These are phyloP conservation scores for Tamias sibiricus DNA, from an alignment of 2,113 vertebrate species.

Conservation along the genomic window DNA sequence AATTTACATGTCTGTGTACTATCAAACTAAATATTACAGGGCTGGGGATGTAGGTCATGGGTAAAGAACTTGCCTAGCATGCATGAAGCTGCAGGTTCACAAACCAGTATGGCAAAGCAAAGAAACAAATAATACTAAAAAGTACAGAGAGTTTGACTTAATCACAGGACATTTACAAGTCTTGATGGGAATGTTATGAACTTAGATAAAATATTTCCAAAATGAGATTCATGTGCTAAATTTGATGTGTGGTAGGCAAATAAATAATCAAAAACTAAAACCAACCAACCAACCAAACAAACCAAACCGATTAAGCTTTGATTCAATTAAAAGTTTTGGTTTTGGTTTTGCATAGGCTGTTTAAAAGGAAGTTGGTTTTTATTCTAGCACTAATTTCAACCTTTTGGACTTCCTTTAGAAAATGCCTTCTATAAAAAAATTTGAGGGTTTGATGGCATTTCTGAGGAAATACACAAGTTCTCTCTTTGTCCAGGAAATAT, in stretches of 20 bases:
- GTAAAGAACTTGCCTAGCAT: no score
- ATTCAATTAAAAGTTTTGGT: slow-evolving; percentile 50
- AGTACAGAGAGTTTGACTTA: background rate
- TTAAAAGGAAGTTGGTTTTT: slow-evolving; percentile 42
- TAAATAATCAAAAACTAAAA: background rate
- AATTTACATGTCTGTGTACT: background rate
- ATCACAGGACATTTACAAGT: slow-evolving; percentile 24
- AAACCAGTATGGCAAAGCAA: no score
- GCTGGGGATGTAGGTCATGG: no score
- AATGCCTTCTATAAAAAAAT: slow-evolving; percentile 28
- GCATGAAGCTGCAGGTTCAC: no score
- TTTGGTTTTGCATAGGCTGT: background rate
- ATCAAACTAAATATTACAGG: background rate
- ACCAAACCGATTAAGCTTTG: background rate
- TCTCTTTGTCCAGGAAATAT: background rate
- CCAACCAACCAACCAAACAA: no score
- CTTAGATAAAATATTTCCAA: slow-evolving; percentile 17
- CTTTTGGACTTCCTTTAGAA: slow-evolving; percentile 48
- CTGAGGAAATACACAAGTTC: slow-evolving; percentile 29
- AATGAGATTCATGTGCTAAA: slow-evolving; percentile 6
- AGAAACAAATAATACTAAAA: background rate
- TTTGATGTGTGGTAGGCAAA: slow-evolving; percentile 28
- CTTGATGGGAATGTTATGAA: slow-evolving; percentile 8
- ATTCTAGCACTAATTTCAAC: background rate
- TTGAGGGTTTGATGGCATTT: background rate